These are phyloP conservation scores for Stomatorhinus ivindoensis DNA, from an alignment of 2,113 vertebrate species.

Conservation along the genomic window DNA sequence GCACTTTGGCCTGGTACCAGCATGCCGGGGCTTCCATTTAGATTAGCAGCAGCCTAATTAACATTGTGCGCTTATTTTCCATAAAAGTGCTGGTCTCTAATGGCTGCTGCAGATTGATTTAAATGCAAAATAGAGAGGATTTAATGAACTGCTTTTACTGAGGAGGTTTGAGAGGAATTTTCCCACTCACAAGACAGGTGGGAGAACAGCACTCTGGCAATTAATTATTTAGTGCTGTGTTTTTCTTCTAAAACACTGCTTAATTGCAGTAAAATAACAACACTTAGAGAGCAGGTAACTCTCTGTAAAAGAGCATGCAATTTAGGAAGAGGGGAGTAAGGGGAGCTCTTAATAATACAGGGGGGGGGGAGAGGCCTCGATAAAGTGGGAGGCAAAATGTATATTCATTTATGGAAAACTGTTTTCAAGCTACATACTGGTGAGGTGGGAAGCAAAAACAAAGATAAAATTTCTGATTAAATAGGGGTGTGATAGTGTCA, in stretches of 20 bases:
- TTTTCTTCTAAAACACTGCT: conserved; percentile 39
- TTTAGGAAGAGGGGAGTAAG: not conserved
- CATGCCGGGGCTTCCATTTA: conserved; percentile 60
- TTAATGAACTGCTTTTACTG: conserved; percentile 67
- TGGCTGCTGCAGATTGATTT: conserved; percentile 62
- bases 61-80: conserved; percentile 43
- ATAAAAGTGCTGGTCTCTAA: conserved; percentile 57
- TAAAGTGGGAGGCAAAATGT: not conserved
- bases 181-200: conserved; percentile 46
- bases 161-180: conserved; percentile 58
- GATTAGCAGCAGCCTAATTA: conserved; percentile 60
- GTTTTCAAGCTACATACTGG: not conserved
- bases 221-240: conserved; percentile 54
- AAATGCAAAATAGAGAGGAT: conserved; percentile 66
- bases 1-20: conserved; percentile 51
- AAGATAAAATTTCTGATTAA: not conserved
- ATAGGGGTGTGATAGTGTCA: not conserved
- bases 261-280: conserved; percentile 35
- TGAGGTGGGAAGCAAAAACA: not conserved
- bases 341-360: not conserved
- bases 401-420: not conserved
- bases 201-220: conserved; percentile 51
- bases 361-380: not conserved
- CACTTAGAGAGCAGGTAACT: not conserved
- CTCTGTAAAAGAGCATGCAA: not conserved